These are phyloP conservation scores for Malaclemys terrapin DNA, from an alignment of 2,113 vertebrate species.

Conservation along the genomic window DNA sequence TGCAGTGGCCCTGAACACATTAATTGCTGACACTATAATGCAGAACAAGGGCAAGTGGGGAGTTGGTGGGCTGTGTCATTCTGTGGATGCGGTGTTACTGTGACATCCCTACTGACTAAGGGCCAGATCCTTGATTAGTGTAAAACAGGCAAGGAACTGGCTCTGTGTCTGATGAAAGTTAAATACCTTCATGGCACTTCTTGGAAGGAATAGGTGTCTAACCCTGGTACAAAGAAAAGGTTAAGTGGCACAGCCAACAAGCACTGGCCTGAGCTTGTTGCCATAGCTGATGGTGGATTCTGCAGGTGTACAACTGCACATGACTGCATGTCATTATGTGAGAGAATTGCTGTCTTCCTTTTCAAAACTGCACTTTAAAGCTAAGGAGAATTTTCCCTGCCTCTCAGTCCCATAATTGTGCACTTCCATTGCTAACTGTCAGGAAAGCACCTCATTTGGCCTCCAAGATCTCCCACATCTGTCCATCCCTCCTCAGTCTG, in stretches of 20 bases:
- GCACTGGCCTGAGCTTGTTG: not conserved
- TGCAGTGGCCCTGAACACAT: too few relatives aligned
- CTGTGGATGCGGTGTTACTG: too few relatives aligned
- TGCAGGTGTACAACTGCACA: not conserved
- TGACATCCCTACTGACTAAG: too few relatives aligned
- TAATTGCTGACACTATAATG: too few relatives aligned
- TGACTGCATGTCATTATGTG: fast-evolving
- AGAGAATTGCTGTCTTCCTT: not conserved
- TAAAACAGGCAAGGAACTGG: not conserved
- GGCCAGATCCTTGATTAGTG: not conserved
- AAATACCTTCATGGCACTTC: constrained; percentile 19
- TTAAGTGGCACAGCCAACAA: constrained; percentile 15
- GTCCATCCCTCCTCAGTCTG: not conserved
- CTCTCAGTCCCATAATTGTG: not conserved
- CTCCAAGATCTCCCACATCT: not conserved
- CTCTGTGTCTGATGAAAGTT: constrained; percentile 35
- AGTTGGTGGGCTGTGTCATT: too few relatives aligned
- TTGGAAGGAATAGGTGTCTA: not conserved
- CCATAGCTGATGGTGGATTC: not conserved
- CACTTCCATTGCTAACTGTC: not conserved
- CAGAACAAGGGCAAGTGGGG: too few relatives aligned
- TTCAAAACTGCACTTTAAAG: not conserved
- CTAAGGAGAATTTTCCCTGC: not conserved
- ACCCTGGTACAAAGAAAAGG: constrained; percentile 37
- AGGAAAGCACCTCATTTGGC: not conserved